Conservation (phyloP, 2,113 vertebrate genomes). For the Chaetura pelagica region DNA sequence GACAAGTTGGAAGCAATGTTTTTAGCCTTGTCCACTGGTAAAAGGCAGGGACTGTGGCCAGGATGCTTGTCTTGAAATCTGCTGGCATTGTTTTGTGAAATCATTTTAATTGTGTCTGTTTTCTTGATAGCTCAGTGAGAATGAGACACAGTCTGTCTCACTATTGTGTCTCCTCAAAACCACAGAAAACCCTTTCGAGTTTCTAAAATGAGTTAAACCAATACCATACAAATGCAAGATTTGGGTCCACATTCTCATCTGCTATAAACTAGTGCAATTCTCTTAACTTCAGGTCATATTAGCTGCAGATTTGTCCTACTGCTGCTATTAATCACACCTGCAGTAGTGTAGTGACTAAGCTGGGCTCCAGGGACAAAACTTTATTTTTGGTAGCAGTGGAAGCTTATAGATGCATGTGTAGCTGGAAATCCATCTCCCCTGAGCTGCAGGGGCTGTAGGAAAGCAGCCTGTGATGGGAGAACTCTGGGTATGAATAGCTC, state of each 20-base stretch:
- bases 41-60: neutral
- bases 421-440: neutral
- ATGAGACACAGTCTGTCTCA: neutral
- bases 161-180: conserved; percentile 23
- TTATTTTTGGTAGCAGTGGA: conserved; percentile 23
- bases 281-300: neutral
- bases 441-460: neutral
- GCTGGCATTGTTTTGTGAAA: conserved; percentile 12
- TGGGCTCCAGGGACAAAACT: neutral
- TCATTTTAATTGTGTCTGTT: conserved; percentile 6
- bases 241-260: neutral
- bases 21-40: neutral
- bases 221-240: neutral
- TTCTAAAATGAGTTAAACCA: neutral
- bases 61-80: neutral
- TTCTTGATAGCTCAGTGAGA: neutral
- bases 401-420: neutral
- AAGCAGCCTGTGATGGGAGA: neutral
- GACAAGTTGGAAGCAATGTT: neutral
- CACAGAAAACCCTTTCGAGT: neutral
- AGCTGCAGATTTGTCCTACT: neutral
- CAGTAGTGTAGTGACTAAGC: neutral
- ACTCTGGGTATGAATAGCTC: neutral
- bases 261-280: neutral
- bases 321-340: conserved; percentile 16